Conservation (phyloP, 2,888 invertebrate species). For the Lepeophtheirus nordmannii region DNA sequence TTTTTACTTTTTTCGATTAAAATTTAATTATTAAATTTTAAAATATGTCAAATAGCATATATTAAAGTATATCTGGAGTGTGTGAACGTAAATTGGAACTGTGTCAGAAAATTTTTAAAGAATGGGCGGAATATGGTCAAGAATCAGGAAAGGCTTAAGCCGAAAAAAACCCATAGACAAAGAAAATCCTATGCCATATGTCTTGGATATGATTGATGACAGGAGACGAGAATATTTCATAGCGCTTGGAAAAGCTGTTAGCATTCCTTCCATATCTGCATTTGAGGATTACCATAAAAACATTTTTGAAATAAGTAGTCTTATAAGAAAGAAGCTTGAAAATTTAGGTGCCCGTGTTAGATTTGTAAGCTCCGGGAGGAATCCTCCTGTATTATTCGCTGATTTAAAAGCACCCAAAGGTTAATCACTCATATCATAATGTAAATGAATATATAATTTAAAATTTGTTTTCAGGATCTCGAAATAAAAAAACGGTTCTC, state of each 20-base stretch:
- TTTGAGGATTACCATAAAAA: slow-evolving; percentile 65
- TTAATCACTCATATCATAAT: slow-evolving; percentile 39
- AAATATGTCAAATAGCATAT: too few relatives aligned
- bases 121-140: too few relatives aligned
- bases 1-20: too few relatives aligned
- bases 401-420: slow-evolving; percentile 44
- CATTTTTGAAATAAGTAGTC: slow-evolving; percentile 68
- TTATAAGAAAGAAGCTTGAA: slow-evolving; percentile 51
- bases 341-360: slow-evolving; percentile 53
- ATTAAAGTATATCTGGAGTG: too few relatives aligned
- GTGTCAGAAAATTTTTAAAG: too few relatives aligned
- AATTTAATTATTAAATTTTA: too few relatives aligned
- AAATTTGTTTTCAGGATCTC: slow-evolving; percentile 50
- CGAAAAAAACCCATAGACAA: too few relatives aligned
- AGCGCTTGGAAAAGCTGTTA: slow-evolving; percentile 64
- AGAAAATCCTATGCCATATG: too few relatives aligned
- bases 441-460: too few relatives aligned
- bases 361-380: slow-evolving; percentile 57
- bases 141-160: too few relatives aligned
- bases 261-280: slow-evolving; percentile 80
- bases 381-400: slow-evolving; percentile 71
- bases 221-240: slow-evolving; percentile 58
- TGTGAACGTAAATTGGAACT: too few relatives aligned
- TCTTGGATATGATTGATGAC: slow-evolving; percentile 45
- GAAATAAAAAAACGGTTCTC: slow-evolving; percentile 40